Evolutionary conservation across 2,113 vertebrate genomes (phyloP).

Genomic region (Rissa tridactyla): DNA sequence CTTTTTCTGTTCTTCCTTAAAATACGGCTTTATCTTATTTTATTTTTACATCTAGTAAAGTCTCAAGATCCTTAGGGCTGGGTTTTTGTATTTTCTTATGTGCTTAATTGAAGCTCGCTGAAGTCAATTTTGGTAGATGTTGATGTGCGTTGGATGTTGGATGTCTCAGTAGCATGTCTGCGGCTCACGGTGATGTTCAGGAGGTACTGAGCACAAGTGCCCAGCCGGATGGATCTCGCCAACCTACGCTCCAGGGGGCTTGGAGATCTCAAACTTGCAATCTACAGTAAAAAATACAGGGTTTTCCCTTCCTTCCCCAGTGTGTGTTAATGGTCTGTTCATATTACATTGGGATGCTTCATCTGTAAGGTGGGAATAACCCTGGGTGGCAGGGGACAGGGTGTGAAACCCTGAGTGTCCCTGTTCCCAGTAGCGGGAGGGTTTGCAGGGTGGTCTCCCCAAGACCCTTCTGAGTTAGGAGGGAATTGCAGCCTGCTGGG

Average conservation of each 20-base stretch:
- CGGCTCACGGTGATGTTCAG: accelerated
- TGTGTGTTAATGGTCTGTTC: background rate
- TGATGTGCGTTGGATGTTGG: no score
- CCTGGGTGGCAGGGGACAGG: background rate
- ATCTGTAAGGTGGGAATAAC: background rate
- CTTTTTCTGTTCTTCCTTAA: background rate
- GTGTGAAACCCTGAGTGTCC: background rate
- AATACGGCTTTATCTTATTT: background rate
- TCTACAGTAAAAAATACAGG: background rate
- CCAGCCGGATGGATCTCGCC: accelerated
- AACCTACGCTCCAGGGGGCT: accelerated
- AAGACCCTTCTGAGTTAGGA: background rate
- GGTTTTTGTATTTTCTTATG: background rate
- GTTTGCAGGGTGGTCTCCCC: background rate
- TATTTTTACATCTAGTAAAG: background rate
- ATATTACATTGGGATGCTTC: background rate
- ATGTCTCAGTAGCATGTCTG: background rate
- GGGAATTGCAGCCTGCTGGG: background rate
- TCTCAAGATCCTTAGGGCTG: background rate
- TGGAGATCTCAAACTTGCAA: background rate
- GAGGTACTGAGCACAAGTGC: background rate
- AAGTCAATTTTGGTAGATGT: background rate
- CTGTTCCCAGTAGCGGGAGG: background rate
- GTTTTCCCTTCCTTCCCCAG: background rate
- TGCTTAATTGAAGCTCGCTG: background rate